These are phyloP conservation scores for Simalia tracyae DNA, from an alignment of 2,797 vertebrate species.

Conservation along the genomic window DNA sequence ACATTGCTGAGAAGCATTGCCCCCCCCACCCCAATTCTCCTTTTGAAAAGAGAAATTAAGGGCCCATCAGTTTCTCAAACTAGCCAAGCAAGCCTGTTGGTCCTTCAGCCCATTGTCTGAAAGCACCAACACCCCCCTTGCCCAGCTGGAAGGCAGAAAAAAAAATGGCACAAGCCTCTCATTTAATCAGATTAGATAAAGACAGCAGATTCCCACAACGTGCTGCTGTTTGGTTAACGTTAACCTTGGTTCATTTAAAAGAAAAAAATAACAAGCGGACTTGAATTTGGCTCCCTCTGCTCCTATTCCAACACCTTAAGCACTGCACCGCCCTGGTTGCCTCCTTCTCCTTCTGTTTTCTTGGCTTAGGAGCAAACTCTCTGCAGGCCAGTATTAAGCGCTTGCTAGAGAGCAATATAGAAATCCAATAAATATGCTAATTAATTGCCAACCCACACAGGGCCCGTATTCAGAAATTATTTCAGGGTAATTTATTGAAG, in stretches of 20 bases:
- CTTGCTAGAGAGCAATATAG: background rate
- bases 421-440: slow-evolving; percentile 2
- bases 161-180: background rate
- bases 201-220: background rate
- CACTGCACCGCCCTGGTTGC: background rate
- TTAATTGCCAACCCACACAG: background rate
- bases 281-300: background rate
- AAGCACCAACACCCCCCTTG: background rate
- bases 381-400: background rate
- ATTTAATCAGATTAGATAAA: background rate
- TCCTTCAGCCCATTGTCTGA: background rate
- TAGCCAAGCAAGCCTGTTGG: background rate
- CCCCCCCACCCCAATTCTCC: background rate
- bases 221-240: background rate
- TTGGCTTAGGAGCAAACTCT: background rate
- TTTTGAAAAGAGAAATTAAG: background rate
- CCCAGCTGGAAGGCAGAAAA: background rate
- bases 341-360: background rate
- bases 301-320: background rate
- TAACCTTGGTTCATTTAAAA: background rate
- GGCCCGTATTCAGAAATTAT: background rate
- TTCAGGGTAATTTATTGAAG: background rate
- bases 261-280: background rate
- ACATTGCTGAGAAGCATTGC: background rate
- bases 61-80: background rate